Evolutionary conservation across 2,888 invertebrate genomes (phyloP), one percentile per base, ranked within the genome.

Genomic region (Belgica antarctica): DNA sequence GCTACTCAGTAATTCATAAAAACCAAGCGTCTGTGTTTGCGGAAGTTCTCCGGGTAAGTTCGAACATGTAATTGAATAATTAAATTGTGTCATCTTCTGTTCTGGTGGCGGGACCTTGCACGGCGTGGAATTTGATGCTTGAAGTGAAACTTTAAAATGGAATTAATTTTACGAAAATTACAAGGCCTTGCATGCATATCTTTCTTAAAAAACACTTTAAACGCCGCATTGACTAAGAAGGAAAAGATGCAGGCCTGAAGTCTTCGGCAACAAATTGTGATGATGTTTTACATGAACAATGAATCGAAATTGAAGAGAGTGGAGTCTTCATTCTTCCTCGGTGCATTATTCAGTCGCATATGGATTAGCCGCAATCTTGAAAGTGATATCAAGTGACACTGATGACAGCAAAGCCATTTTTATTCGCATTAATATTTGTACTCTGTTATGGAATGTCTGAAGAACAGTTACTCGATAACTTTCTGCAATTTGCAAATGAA

Each of bases 21-120:
- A 24, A 4, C 27, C 59, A 19, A n/a, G 12, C 22, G 4, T n/a
- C 25, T 24, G 19, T 17, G 17, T 57, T 57, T 57, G 57, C 4
- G 57, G 19, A 17, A 57, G 17, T 57, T 57, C 57, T 15, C 24
- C 7, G 7, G 59, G 12, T 46, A 12, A 8, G 4, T n/a, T 24
- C 4, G n/a, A 59, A 15, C 59, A 25, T 59, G 59, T 27, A 27
- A 59, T 25, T 59, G 59, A 59, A 59, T 59, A 59, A 59, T 59
- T 59, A 59, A 24, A 12, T 46, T 46, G 12, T 46, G 46, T 59
- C 59, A 27, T 59, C 25, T 24, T n/a, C 27, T 41, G 12, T 3
- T 5, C 41, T 41, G 3, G 15, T 41, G 5, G 10, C 10, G 15
- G n/a, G 15, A 10, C n/a, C 15, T 41, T 2, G 41, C 41, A n/a